Evolutionary conservation across 2,113 vertebrate species (phyloP).

Genomic region (Actenoides lindsayi): DNA sequence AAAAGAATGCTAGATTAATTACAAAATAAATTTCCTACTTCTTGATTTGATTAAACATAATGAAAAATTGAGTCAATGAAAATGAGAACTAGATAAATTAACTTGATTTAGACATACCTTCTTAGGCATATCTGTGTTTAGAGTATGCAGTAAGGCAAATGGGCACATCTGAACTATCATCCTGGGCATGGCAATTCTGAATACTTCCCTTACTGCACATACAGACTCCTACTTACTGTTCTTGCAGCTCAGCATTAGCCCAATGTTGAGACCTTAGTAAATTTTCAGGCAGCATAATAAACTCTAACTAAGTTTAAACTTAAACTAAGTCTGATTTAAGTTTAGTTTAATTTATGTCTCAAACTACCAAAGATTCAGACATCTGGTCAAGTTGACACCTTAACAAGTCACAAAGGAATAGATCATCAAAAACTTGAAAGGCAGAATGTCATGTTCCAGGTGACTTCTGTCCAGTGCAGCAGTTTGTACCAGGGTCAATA

Average conservation of each 20-base stretch:
- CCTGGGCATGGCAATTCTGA: neutral
- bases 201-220: neutral
- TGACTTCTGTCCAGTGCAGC: neutral
- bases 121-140: neutral
- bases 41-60: slow-evolving; percentile 38
- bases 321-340: too few species aligned
- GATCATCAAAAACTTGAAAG: neutral
- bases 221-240: neutral
- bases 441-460: neutral
- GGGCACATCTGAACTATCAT: neutral
- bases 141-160: neutral
- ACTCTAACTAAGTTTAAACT: neutral
- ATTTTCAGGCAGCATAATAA: neutral
- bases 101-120: neutral
- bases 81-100: neutral
- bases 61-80: slow-evolving; percentile 8
- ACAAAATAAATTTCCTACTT: slow-evolving; percentile 30
- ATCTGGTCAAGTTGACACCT: neutral
- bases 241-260: neutral
- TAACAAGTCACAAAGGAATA: neutral
- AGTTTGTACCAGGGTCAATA: neutral
- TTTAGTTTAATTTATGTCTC: neutral
- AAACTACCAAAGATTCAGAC: neutral
- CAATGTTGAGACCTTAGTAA: neutral
- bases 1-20: slow-evolving; percentile 37